Conservation (phyloP, 1,140 invertebrate species). For the Coptotermes formosanus region DNA sequence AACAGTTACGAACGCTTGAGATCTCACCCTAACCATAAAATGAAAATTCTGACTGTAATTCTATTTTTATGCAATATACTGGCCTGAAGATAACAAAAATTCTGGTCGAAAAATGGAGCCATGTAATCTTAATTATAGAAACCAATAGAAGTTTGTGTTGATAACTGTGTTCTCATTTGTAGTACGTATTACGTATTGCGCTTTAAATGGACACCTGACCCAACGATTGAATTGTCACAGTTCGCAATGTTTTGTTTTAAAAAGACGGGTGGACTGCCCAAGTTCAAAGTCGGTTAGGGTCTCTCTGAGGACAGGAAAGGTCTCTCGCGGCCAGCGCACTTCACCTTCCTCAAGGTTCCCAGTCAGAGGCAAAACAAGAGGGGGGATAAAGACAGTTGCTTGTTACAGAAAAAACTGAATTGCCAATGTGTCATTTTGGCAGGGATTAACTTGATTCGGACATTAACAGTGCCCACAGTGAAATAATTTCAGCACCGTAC, state of each 20-base stretch:
- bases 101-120: too few relatives aligned
- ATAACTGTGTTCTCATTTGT: too few relatives aligned
- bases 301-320: neutral
- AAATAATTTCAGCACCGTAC: too few relatives aligned
- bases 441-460: neutral
- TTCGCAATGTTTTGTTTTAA: neutral
- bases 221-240: neutral
- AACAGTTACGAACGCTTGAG: too few relatives aligned
- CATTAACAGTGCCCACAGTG: too few relatives aligned
- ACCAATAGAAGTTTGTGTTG: too few relatives aligned
- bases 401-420: slow-evolving; percentile 1
- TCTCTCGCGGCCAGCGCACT: neutral
- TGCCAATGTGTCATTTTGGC: neutral
- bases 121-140: too few relatives aligned
- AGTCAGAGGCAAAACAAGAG: neutral
- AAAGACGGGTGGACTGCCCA: neutral
- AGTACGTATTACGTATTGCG: too few relatives aligned
- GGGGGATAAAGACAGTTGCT: neutral
- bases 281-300: neutral
- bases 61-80: too few relatives aligned
- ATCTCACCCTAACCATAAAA: too few relatives aligned
- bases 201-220: neutral
- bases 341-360: neutral
- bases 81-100: too few relatives aligned
- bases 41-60: too few relatives aligned